A percentile compares a stretch with the other conserved stretches of the same genome.
Evolutionary conservation across 1,140 invertebrate genomes (phyloP).

Genomic region (Lepidurus arcticus): DNA sequence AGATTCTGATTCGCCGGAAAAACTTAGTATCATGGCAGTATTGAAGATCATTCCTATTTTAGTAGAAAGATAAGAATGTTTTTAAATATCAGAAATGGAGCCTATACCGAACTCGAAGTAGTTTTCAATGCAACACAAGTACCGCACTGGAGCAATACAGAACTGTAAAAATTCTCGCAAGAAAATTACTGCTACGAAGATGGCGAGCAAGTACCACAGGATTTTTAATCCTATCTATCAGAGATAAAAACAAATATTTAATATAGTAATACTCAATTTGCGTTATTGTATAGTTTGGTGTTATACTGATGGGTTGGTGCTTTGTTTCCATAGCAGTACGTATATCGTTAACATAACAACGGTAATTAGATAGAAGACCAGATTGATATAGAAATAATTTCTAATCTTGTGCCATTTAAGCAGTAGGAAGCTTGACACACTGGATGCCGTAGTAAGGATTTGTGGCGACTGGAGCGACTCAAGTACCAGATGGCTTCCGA

Average conservation of each 20-base stretch:
- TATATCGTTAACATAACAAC: constrained; percentile 60
- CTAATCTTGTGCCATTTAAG: constrained; percentile 72
- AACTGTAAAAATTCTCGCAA: constrained; percentile 64
- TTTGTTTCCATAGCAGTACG: constrained; percentile 49
- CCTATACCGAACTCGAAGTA: constrained; percentile 52
- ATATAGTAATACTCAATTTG: no score
- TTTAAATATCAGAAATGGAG: neutral
- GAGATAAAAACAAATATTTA: neutral
- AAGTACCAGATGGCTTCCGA: constrained; percentile 59
- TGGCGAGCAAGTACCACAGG: constrained; percentile 46
- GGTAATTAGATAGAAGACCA: constrained; percentile 63
- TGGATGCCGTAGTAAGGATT: constrained; percentile 66
- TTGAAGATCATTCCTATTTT: constrained; percentile 51
- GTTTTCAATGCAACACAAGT: constrained; percentile 61
- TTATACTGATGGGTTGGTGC: no score
- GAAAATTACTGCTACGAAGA: constrained; percentile 49
- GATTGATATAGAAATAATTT: constrained; percentile 63
- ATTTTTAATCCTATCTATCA: constrained; percentile 22
- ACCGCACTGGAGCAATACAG: constrained; percentile 54
- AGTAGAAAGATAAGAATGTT: no score
- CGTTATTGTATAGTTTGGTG: no score
- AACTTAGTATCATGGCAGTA: constrained; percentile 52
- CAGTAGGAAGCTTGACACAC: constrained; percentile 66
- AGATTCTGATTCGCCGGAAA: constrained; percentile 49
- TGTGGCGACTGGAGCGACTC: constrained; percentile 55